Evolutionary conservation across 2,888 invertebrate genomes (phyloP), one percentile per base, ranked within the genome.

Genomic region (Chymomyza fuscimana): DNA sequence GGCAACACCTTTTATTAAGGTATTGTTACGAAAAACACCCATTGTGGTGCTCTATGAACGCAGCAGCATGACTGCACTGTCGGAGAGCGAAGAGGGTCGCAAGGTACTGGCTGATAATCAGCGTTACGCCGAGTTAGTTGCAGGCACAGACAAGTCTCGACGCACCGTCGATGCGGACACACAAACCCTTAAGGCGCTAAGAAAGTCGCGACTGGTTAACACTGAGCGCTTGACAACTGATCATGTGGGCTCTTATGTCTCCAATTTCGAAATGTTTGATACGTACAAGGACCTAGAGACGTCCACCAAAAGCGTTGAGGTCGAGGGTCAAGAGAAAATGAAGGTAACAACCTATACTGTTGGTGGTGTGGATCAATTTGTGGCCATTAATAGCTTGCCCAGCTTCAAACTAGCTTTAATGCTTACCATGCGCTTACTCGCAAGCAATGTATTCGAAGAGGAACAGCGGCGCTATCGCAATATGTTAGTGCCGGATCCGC

Each of bases 251-350:
- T 93, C 94, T 0, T 95, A 95, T 87, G 96, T 95, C 0, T 96
- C 96, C 0, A 93, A 94, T 85, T 96, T 96, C 94, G 95, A 96
- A 80, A 95, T 96, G 94, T 94, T 94, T 81, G 96, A 96, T 85
- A 95, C 95, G 0, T 95, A 94, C 79, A 92, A 92, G 6, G 91
- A 91, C 62, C 82, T 93, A 40, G 92, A 92, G n/a, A 83, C 86
- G 1, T 82, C 85, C 2, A 89, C 88, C 0, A 88, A 90, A 54
- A 89, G 86, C 46, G 78, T 91, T 0, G 82, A 89, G 32, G 77
- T 90, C 60, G 91, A 92, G 10, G 93, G 93, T 58, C 92, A 93
- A 73, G 92, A 93, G 91, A 93, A 93, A 9, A 74, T 91, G 63
- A 84, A 91, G 63, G 79, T 92, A 4, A 91, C 91, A 15, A 91